Evolutionary conservation across 2,797 vertebrate species (phyloP).

Genomic region (Ceryle rudis): DNA sequence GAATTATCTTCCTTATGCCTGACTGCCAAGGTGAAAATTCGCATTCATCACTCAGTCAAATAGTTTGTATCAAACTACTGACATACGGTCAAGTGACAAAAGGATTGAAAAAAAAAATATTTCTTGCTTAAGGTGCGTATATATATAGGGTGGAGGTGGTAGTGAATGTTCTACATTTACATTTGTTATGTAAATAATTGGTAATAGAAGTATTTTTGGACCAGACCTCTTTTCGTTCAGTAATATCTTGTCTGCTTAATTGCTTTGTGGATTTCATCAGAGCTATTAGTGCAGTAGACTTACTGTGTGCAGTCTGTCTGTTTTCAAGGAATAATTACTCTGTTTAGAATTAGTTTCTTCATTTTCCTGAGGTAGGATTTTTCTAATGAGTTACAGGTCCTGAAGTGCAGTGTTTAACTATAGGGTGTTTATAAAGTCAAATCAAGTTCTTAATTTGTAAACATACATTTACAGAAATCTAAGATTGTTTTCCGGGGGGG

Average conservation of each 20-base stretch:
- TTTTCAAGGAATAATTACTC: constrained; percentile 4
- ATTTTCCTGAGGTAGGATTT: neutral
- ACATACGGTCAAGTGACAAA: neutral
- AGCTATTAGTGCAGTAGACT: neutral
- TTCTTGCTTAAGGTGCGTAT: neutral
- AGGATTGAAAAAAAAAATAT: neutral
- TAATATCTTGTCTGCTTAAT: neutral
- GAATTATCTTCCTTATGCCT: neutral
- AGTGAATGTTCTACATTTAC: neutral
- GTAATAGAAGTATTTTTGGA: neutral
- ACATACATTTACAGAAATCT: neutral
- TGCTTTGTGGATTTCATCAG: neutral
- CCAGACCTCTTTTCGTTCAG: neutral
- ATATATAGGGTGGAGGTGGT: neutral
- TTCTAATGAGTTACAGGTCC: neutral
- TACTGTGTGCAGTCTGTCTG: neutral
- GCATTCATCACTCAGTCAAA: neutral
- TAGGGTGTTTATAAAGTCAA: neutral
- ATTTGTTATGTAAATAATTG: neutral
- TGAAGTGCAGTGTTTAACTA: neutral
- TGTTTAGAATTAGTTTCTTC: neutral
- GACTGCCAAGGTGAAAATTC: neutral
- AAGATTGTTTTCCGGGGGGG: neutral
- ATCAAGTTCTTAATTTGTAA: neutral
- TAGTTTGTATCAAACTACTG: neutral